Conservation (phyloP, 2,113 vertebrate genomes). For the Python bivittatus region DNA sequence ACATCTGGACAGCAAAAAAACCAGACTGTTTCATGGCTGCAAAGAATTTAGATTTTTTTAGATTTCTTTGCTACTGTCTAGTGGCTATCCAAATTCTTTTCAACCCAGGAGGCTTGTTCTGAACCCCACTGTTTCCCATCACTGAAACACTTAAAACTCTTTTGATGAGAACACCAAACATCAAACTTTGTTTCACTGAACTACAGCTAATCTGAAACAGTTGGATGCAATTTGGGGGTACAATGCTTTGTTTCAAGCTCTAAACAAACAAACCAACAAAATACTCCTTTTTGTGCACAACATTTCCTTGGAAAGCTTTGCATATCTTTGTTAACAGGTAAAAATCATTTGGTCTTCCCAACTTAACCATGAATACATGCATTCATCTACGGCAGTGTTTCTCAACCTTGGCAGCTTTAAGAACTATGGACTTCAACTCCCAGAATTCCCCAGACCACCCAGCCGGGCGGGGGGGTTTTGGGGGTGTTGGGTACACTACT, state of each 20-base stretch:
- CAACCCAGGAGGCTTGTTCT: not conserved
- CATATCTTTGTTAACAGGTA: not conserved
- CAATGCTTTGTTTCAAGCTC: not conserved
- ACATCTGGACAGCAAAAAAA: not conserved
- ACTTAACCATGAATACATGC: not conserved
- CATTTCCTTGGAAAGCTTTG: not conserved
- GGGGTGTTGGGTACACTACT: too few relatives aligned
- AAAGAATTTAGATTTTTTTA: not conserved
- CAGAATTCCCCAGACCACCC: too few relatives aligned
- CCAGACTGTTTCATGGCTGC: too few relatives aligned
- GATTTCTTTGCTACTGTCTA: not conserved
- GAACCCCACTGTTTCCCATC: not conserved
- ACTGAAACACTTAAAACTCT: not conserved
- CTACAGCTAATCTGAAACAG: not conserved
- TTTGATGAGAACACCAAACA: not conserved
- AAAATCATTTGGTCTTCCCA: not conserved
- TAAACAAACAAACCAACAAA: not conserved
- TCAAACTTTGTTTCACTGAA: not conserved
- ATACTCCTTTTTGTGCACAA: not conserved
- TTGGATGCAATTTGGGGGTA: not conserved
- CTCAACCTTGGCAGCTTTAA: too few relatives aligned
- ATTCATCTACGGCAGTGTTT: too few relatives aligned
- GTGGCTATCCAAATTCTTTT: not conserved
- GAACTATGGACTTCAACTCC: too few relatives aligned
- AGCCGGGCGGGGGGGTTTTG: too few relatives aligned